Evolutionary conservation across 2,113 vertebrate genomes (phyloP).

Genomic region (Seriola rivoliana): DNA sequence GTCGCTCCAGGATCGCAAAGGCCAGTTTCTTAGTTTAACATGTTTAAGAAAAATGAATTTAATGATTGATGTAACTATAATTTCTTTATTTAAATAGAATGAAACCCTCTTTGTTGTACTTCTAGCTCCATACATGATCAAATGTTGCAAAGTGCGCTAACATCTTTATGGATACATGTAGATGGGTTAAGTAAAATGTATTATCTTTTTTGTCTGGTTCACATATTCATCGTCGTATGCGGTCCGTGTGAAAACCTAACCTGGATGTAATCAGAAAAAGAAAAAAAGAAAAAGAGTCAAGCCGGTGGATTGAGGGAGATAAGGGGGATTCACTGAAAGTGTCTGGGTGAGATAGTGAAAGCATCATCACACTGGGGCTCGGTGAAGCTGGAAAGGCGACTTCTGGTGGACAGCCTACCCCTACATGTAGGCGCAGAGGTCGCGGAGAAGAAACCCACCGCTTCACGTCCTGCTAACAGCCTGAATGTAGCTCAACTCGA

Average conservation of each 20-base stretch:
- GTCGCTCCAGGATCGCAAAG: conserved; percentile 32
- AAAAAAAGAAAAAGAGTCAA: no score
- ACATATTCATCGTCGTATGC: background rate
- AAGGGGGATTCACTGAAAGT: background rate
- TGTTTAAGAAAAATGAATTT: background rate
- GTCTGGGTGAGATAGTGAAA: conserved; percentile 41
- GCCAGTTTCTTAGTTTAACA: background rate
- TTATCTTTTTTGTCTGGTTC: background rate
- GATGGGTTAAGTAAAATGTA: background rate
- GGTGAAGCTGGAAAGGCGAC: conserved; percentile 42
- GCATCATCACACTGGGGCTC: conserved; percentile 42
- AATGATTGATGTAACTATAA: background rate
- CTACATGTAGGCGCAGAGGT: conserved; percentile 53
- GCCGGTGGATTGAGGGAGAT: background rate
- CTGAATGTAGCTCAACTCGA: conserved; percentile 45
- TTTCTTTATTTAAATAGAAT: background rate
- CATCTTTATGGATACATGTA: background rate
- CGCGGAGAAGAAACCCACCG: conserved; percentile 44
- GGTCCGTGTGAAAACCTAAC: background rate
- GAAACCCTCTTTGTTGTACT: no score
- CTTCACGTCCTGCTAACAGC: conserved; percentile 27
- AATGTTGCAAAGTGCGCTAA: background rate
- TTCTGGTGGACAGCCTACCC: conserved; percentile 52
- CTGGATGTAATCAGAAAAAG: background rate
- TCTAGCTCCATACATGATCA: rapidly evolving